phyloP scores from a whole-genome alignment of 2,888 invertebrate genomes.

The Agrochola lychnidis region DNA sequence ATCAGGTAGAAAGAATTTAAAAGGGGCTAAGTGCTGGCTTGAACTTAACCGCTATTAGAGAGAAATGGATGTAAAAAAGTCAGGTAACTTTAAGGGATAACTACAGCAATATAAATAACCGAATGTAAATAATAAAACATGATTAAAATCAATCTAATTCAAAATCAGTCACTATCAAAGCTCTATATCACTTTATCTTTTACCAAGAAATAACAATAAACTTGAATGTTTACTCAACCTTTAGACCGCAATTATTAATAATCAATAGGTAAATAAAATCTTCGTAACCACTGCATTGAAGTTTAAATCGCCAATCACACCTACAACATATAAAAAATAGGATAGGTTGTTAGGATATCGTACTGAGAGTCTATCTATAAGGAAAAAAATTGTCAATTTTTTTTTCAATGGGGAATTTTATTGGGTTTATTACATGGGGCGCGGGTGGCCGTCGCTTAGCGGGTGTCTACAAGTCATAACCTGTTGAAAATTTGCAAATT shows the following conservation, averaged over 20 bases:
- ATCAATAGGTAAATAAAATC: constrained; percentile 2
- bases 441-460: too few species aligned
- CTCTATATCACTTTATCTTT: constrained; percentile 7
- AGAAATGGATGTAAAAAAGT: constrained; percentile 12
- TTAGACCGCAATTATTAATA: constrained; percentile 11
- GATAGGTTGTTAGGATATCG: too few species aligned
- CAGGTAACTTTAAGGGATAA: background rate
- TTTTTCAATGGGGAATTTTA: too few species aligned
- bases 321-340: too few species aligned
- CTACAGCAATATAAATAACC: background rate
- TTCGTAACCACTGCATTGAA: background rate
- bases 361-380: too few species aligned
- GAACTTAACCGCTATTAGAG: constrained; percentile 14
- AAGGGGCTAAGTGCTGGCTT: constrained; percentile 31
- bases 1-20: constrained; percentile 59
- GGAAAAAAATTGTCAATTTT: too few species aligned
- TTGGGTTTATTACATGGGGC: too few species aligned
- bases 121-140: background rate
- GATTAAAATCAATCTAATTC: background rate
- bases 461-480: too few species aligned
- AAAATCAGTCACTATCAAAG: background rate
- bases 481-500: too few species aligned
- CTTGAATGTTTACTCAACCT: background rate
- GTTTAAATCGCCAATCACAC: background rate
- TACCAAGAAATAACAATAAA: constrained; percentile 30